A percentile compares a stretch with the other conserved stretches of the same genome.
These are phyloP conservation scores for Stegophylla sp. DNA, from an alignment of 2,888 invertebrate species.

Conservation along the genomic window DNA sequence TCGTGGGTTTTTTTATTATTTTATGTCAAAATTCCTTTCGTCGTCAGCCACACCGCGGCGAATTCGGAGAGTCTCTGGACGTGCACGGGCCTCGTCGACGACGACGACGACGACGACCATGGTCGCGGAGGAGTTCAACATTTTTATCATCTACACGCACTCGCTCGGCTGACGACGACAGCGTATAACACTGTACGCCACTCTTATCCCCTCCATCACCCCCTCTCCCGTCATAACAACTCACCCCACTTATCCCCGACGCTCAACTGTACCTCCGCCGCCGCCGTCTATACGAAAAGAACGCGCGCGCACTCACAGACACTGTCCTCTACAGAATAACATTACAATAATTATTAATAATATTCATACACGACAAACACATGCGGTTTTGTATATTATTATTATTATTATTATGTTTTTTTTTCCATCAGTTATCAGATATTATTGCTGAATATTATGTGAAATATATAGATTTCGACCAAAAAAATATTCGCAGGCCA, in stretches of 20 bases:
- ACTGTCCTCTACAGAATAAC: background rate
- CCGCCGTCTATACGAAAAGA: background rate
- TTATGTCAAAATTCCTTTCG: background rate
- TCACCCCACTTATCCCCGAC: too few relatives aligned
- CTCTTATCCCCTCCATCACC: too few relatives aligned
- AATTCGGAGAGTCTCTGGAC: background rate
- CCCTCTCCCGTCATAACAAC: too few relatives aligned
- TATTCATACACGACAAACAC: background rate
- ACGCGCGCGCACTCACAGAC: background rate
- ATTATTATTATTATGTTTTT: too few relatives aligned
- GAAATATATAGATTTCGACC: too few relatives aligned
- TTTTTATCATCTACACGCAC: background rate
- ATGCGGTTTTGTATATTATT: background rate
- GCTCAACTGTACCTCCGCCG: background rate
- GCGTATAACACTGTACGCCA: too few relatives aligned
- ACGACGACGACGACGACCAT: too few relatives aligned
- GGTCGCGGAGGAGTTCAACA: background rate
- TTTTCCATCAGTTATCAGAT: too few relatives aligned
- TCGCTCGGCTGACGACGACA: too few relatives aligned
- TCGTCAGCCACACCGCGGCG: background rate
- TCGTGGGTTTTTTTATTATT: background rate
- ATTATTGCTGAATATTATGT: too few relatives aligned
- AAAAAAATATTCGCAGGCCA: too few relatives aligned
- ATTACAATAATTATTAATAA: constrained; percentile 5
- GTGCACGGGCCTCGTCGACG: background rate